Evolutionary conservation across 2,113 vertebrate genomes (phyloP).

Genomic region (Apeltes quadracus): DNA sequence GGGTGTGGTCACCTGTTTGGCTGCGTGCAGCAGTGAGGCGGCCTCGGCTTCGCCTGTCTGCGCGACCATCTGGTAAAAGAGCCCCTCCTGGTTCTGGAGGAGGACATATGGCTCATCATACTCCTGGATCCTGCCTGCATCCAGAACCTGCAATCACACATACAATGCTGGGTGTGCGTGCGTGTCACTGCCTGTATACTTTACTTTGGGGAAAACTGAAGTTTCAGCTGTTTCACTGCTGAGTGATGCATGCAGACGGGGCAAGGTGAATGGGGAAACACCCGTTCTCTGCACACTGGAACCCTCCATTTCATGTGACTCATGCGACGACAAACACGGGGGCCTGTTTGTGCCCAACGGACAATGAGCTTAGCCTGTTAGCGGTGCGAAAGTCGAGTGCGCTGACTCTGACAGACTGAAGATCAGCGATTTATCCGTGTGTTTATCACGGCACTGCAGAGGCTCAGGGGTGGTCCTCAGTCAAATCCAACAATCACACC

Average conservation of each 20-base stretch:
- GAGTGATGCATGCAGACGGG: constrained; percentile 69
- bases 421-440: constrained; percentile 68
- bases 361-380: constrained; percentile 54
- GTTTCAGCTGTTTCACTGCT: constrained; percentile 77
- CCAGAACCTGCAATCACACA: constrained; percentile 87
- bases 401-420: constrained; percentile 74
- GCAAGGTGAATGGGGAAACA: constrained; percentile 60
- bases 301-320: constrained; percentile 76
- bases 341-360: constrained; percentile 47
- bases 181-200: constrained; percentile 63
- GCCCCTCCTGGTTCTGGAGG: constrained; percentile 88
- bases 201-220: constrained; percentile 71
- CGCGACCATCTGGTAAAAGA: constrained; percentile 93
- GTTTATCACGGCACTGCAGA: constrained; percentile 68
- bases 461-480: constrained; percentile 76
- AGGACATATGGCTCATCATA: constrained; percentile 91
- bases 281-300: constrained; percentile 61
- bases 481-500: constrained; percentile 79
- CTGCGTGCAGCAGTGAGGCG: constrained; percentile 83
- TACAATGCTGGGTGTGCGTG: constrained; percentile 52
- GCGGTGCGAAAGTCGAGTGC: constrained; percentile 61
- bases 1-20: constrained; percentile 86
- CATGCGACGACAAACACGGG: constrained; percentile 66
- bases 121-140: constrained; percentile 89
- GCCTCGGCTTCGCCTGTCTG: constrained; percentile 90